Evolutionary conservation across 1,140 invertebrate species (phyloP), one percentile per base, ranked within the genome.

Genomic region (Geopemphigus sp.): DNA sequence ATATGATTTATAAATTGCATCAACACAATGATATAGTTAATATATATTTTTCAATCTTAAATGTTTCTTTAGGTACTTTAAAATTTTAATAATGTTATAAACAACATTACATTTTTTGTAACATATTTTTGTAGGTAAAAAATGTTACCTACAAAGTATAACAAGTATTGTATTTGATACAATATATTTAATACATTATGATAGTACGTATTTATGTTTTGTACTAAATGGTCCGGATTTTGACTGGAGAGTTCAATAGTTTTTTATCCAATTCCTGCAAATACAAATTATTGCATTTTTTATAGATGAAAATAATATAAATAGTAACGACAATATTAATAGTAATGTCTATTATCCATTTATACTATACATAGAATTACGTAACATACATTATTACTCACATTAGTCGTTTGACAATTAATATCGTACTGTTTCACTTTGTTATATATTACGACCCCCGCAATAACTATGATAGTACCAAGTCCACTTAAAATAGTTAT

Each of bases 361-460:
- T 50, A 50, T 50, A 50, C 12, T 50, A 50, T 50, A 12, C 12
- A 50, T 50, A 39, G 32, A 4, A 39, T 3, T 39, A 4, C 8
- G 8, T 39, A 39, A 39, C 24, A 26, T 19, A 8, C 5, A 15
- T 14, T 19, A 64, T 22, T 70, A 81, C 81, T 80, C 47, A 81
- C 81, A 29, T 63, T 56, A 5, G 54, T 53, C 61, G 32, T 54
- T 17, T 72, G 54, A 5, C 70, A 45, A 32, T 29, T 61, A 47
- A 54, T 81, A 56, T 81, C 78, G 61, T 80, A 81, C 26, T 80
- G 74, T 74, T 89, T 89, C 53, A 91, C 91, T 85, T 89, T 90
- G 84, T 93, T 94, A 85, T 95, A 95, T 15, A 93, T 83, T 32
- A 94, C 85, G 59, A 95, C 93, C 63, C 93, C 93, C 14, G 90